Evolutionary conservation across 2,888 invertebrate species (phyloP).

Genomic region (Synergus japonicus): DNA sequence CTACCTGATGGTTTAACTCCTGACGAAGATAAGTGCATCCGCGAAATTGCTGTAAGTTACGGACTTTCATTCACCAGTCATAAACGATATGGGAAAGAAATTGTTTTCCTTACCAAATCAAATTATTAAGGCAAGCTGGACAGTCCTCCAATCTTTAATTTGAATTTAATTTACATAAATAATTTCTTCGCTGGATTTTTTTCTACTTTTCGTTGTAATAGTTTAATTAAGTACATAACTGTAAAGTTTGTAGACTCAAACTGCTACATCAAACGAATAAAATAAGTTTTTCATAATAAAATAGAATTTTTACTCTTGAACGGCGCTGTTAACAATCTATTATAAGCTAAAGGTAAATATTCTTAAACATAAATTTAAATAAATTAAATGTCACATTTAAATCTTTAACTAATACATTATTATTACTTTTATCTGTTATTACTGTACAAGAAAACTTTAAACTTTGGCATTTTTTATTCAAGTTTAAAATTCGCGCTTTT

Average conservation of each 20-base stretch:
- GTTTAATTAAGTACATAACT: no score
- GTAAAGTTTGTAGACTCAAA: neutral
- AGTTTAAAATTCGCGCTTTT: no score
- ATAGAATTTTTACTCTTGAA: neutral
- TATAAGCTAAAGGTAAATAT: no score
- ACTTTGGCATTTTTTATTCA: no score
- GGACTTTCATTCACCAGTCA: conserved; percentile 77
- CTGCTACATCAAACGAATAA: neutral
- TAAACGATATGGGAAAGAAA: conserved; percentile 63
- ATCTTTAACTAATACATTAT: no score
- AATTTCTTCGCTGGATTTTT: no score
- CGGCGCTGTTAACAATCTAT: no score
- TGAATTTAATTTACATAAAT: neutral
- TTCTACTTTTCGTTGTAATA: no score
- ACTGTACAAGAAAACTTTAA: no score
- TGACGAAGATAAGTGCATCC: conserved; percentile 78
- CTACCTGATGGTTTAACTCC: conserved; percentile 78
- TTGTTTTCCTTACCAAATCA: conserved; percentile 46
- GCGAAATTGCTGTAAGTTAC: conserved; percentile 77
- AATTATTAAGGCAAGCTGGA: conserved; percentile 3
- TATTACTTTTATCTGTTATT: no score
- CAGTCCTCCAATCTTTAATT: neutral
- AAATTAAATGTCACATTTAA: no score
- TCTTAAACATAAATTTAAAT: no score
- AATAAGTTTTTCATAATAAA: neutral